Evolutionary conservation across 2,113 vertebrate species (phyloP).

Genomic region (Abramis brama): DNA sequence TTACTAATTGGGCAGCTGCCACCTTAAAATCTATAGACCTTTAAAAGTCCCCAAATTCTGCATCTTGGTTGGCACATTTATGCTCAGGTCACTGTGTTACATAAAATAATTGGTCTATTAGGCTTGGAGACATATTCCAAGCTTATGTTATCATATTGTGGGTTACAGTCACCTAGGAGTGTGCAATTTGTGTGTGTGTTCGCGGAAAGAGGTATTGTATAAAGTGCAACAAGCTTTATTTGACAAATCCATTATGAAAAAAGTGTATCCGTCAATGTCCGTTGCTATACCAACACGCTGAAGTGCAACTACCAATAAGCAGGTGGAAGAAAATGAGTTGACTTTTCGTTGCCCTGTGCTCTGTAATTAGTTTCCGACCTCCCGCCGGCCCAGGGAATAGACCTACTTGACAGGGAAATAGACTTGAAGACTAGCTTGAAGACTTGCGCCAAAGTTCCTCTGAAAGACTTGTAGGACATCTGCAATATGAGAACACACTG

Average conservation of each 20-base stretch:
- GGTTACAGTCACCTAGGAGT: slow-evolving; percentile 7
- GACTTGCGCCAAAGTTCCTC: neutral
- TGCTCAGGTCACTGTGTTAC: neutral
- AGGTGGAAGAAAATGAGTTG: slow-evolving; percentile 68
- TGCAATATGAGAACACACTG: slow-evolving; percentile 7
- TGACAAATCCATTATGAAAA: slow-evolving; percentile 28
- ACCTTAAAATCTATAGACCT: slow-evolving; percentile 29
- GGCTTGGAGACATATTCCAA: neutral
- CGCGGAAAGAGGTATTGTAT: neutral
- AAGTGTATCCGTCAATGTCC: neutral
- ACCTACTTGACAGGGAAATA: slow-evolving; percentile 35
- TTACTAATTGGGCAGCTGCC: slow-evolving; percentile 33
- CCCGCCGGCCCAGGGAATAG: slow-evolving; percentile 10
- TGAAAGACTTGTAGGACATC: neutral
- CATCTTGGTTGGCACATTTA: slow-evolving; percentile 3
- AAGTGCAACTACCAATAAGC: slow-evolving; percentile 23
- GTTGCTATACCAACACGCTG: neutral
- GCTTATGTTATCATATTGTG: slow-evolving; percentile 16
- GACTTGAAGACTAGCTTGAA: slow-evolving; percentile 39
- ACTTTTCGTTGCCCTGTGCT: slow-evolving; percentile 63
- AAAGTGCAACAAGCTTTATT: neutral
- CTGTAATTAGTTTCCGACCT: slow-evolving; percentile 66
- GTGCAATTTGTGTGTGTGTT: neutral
- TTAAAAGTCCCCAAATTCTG: slow-evolving; percentile 4
- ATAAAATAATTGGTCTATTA: slow-evolving; percentile 10